Conservation (phyloP, 2,888 invertebrate genomes). For the Amblyjoppa proteus region DNA sequence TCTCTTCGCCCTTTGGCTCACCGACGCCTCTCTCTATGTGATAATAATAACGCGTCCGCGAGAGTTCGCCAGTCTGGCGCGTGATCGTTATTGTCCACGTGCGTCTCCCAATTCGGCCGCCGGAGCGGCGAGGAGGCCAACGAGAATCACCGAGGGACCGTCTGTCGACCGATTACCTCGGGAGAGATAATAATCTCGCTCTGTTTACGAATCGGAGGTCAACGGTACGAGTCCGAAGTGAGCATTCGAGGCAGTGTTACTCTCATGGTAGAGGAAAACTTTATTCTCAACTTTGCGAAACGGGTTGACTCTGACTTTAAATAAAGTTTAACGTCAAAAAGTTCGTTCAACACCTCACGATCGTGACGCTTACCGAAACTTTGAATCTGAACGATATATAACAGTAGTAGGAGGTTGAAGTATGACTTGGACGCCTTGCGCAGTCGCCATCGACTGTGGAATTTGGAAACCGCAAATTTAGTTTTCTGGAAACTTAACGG, state of each 20-base stretch:
- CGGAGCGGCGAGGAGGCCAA: neutral
- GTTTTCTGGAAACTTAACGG: too few species aligned
- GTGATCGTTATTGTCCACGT: constrained; percentile 35
- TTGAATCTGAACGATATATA: constrained; percentile 4
- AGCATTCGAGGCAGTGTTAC: neutral
- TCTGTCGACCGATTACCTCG: neutral
- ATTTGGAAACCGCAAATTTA: neutral
- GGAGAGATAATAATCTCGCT: neutral
- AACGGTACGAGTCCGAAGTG: neutral
- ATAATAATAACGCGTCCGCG: constrained; percentile 40
- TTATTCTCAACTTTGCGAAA: constrained; percentile 18
- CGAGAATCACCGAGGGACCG: neutral
- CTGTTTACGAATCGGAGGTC: constrained; percentile 2
- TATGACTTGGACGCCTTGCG: neutral
- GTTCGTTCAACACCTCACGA: neutral
- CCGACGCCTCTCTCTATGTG: constrained; percentile 13
- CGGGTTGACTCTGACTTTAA: neutral
- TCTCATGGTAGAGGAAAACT: neutral
- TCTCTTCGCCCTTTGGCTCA: constrained; percentile 31
- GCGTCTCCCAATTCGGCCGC: neutral
- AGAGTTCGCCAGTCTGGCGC: constrained; percentile 24
- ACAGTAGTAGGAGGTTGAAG: neutral
- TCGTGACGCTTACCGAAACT: constrained; percentile 17
- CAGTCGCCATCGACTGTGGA: neutral
- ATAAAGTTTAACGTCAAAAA: constrained; percentile 17